Evolutionary conservation across 2,113 vertebrate species (phyloP).

Genomic region (Barnardius zonarius): DNA sequence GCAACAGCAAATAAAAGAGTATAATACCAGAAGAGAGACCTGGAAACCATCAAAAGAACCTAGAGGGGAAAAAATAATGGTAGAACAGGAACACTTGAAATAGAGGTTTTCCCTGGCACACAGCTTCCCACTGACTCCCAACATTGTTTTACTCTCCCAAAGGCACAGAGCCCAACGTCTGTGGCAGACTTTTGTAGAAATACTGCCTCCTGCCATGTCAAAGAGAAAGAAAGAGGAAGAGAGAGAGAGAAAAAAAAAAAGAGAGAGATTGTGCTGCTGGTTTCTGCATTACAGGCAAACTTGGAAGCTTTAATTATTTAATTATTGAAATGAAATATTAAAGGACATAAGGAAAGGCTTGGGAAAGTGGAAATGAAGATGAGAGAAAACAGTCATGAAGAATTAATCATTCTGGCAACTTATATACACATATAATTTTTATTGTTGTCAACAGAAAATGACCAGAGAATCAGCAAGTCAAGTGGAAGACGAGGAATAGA

Average conservation of each 20-base stretch:
- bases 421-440: neutral
- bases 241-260: neutral
- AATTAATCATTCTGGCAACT: neutral
- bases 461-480: neutral
- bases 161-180: slow-evolving; percentile 39
- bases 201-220: slow-evolving; percentile 12
- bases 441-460: neutral
- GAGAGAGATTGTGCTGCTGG: neutral
- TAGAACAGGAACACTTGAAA: slow-evolving; percentile 30
- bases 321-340: slow-evolving; percentile 10
- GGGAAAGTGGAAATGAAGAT: neutral
- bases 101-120: slow-evolving; percentile 47
- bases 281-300: neutral
- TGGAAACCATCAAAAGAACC: slow-evolving; percentile 54
- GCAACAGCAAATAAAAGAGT: neutral
- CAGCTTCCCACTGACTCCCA: slow-evolving; percentile 19
- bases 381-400: neutral
- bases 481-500: neutral
- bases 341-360: neutral
- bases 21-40: slow-evolving; percentile 10
- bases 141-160: neutral
- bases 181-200: slow-evolving; percentile 18
- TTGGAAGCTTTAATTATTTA: neutral
- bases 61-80: slow-evolving; percentile 18
- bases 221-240: neutral